Evolutionary conservation across 2,113 vertebrate species (phyloP).

Genomic region (Pseudorectes ferrugineus): DNA sequence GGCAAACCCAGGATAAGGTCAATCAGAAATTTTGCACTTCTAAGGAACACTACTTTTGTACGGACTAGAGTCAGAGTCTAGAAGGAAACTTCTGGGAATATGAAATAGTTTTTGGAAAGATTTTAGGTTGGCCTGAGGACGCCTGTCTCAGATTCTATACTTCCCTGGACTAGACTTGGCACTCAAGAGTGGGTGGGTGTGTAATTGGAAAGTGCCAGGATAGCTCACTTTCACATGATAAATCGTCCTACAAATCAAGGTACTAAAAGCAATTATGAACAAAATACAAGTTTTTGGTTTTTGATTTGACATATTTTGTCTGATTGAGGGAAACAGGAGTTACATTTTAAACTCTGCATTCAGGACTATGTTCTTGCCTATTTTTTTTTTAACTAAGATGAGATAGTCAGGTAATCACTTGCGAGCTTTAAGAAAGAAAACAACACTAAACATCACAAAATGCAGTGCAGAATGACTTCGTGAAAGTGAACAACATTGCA

Average conservation of each 20-base stretch:
- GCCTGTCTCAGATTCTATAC: neutral
- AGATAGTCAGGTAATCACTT: neutral
- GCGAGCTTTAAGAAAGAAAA: neutral
- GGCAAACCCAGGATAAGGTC: neutral
- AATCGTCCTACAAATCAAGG: neutral
- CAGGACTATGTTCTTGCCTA: neutral
- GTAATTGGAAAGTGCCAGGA: neutral
- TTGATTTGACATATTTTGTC: neutral
- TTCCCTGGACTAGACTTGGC: neutral
- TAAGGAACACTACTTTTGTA: neutral
- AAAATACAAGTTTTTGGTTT: neutral
- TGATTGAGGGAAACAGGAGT: neutral
- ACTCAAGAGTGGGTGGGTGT: fast-evolving
- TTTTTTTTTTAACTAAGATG: neutral
- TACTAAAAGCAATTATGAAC: neutral
- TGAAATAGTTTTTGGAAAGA: neutral
- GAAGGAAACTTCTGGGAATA: neutral
- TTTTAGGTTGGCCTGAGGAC: neutral
- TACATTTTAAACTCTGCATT: neutral
- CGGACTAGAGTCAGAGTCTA: neutral
- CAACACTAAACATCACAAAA: neutral
- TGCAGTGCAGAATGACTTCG: neutral
- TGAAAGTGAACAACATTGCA: neutral
- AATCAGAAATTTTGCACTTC: neutral
- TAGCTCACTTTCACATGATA: neutral